phyloP scores from a whole-genome alignment of 2,888 invertebrate species.

The Steinernema hermaphroditum region DNA sequence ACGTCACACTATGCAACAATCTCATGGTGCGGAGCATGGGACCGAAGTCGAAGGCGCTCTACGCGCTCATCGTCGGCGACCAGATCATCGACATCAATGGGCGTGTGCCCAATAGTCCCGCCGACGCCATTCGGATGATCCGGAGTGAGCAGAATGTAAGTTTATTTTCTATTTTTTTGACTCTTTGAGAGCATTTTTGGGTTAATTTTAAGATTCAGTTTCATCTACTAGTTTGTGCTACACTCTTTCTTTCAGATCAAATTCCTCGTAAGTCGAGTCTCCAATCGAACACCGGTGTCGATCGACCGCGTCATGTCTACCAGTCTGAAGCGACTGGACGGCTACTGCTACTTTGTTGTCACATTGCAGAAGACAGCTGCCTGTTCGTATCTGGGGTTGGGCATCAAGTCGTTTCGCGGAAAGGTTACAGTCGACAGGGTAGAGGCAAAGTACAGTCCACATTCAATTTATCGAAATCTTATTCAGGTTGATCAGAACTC shows the following conservation, averaged over 20 bases:
- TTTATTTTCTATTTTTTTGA: not conserved
- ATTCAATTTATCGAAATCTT: too few relatives aligned
- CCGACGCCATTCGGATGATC: not conserved
- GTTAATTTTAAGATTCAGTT: not conserved
- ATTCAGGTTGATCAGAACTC: not conserved
- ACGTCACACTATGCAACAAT: not conserved
- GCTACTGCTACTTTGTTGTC: conserved; percentile 20
- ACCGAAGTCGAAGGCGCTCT: conserved; percentile 1
- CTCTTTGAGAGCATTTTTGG: not conserved
- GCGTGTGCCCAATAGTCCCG: conserved; percentile 3
- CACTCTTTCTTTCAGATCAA: not conserved
- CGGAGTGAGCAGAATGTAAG: not conserved
- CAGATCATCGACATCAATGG: conserved; percentile 33
- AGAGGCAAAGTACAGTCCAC: too few relatives aligned
- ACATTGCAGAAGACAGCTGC: not conserved
- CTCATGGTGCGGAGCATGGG: conserved; percentile 4
- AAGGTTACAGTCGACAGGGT: not conserved
- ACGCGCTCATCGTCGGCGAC: conserved; percentile 31
- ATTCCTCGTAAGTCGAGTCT: conserved; percentile 1
- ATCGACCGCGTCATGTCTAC: not conserved
- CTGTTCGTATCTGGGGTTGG: not conserved
- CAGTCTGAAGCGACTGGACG: not conserved
- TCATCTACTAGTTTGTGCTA: too few relatives aligned
- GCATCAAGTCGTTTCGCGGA: conserved; percentile 5
- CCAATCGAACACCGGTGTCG: not conserved